phyloP scores from a whole-genome alignment of 2,113 vertebrate species.

The Athene cunicularia region DNA sequence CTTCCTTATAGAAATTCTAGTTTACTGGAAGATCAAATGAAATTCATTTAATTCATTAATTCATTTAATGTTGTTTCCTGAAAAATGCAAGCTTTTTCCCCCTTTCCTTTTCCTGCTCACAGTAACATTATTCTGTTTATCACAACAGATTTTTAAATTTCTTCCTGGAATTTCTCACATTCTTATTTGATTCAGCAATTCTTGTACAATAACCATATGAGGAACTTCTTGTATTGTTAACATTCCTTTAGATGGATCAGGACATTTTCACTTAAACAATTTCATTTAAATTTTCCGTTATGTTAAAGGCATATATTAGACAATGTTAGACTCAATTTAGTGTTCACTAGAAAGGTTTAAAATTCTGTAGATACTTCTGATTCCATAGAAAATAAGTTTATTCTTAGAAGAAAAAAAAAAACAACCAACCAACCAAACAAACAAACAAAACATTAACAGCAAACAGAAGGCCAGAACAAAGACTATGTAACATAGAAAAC shows the following conservation, averaged over 20 bases:
- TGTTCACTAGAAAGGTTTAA: not conserved
- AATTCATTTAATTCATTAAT: not conserved
- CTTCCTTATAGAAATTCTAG: not conserved
- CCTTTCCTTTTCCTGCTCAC: not conserved
- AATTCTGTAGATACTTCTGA: not conserved
- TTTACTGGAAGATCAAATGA: not conserved
- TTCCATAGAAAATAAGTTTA: not conserved
- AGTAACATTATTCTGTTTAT: not conserved
- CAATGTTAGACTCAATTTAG: not conserved
- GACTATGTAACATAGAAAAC: not conserved
- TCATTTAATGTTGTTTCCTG: not conserved
- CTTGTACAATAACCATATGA: not conserved
- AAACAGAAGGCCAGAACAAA: not conserved
- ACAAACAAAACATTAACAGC: too few relatives aligned
- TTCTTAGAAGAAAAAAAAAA: not conserved
- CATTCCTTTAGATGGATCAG: not conserved
- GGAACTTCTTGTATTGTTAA: not conserved
- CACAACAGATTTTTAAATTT: not conserved
- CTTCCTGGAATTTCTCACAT: not conserved
- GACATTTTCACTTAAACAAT: not conserved
- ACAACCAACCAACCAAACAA: too few relatives aligned
- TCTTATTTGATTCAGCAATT: not conserved
- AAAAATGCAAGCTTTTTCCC: not conserved
- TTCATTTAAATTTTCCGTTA: not conserved
- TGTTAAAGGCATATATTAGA: not conserved